These are phyloP conservation scores for Melanotus villosus DNA, from an alignment of 2,888 invertebrate genomes.

Conservation along the genomic window DNA sequence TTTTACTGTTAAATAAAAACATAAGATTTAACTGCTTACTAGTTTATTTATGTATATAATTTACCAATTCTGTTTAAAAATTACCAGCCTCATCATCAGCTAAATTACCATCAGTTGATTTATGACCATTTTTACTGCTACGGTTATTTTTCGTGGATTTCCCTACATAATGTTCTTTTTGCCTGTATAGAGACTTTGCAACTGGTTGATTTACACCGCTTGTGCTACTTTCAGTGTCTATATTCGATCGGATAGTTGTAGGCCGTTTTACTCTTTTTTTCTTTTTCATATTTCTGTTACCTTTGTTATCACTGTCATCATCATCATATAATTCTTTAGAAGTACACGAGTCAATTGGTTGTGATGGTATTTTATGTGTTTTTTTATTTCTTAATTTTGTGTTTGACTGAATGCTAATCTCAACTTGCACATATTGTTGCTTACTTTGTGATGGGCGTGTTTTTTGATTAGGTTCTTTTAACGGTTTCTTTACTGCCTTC, in stretches of 20 bases:
- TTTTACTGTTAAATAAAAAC: no score
- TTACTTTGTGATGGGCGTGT: not conserved
- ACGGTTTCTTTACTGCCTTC: not conserved
- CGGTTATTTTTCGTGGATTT: slow-evolving; percentile 13
- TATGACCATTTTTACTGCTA: not conserved
- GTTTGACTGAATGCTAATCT: not conserved
- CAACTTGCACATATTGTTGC: not conserved
- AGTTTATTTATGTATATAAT: not conserved
- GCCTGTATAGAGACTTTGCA: slow-evolving; percentile 3
- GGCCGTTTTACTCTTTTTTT: slow-evolving; percentile 15
- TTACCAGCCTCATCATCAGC: slow-evolving; percentile 47
- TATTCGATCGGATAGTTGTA: not conserved
- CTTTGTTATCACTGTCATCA: not conserved
- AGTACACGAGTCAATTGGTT: not conserved
- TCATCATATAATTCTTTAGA: not conserved
- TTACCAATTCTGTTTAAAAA: no score
- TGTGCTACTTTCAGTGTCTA: slow-evolving; percentile 10
- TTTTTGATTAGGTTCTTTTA: not conserved
- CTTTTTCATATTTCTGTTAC: slow-evolving; percentile 1
- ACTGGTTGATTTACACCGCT: slow-evolving; percentile 15
- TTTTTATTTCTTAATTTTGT: not conserved
- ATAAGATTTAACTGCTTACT: not conserved
- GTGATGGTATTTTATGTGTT: not conserved
- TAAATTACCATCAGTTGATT: slow-evolving; percentile 41
- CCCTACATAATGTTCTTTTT: slow-evolving; percentile 20